Evolutionary conservation across 2,797 vertebrate species (phyloP), one percentile per base, ranked within the genome.

Genomic region (Spinus olivaceus): DNA sequence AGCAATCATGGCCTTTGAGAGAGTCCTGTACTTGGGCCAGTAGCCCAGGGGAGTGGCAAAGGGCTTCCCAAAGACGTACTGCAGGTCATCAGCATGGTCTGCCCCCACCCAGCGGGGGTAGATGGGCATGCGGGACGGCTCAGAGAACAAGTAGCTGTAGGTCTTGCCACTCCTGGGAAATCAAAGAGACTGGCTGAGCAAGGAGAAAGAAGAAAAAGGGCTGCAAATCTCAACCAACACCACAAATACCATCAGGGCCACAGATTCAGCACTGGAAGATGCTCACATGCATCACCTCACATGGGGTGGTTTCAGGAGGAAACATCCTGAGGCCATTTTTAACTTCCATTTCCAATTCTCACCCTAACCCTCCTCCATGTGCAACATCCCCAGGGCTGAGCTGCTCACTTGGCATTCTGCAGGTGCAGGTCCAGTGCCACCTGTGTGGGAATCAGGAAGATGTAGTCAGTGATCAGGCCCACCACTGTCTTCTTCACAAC

Each of bases 171-270:
- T 57, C 33, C 56, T 57, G 33, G 33, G 23, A 35, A 57, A 57
- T 35, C 33, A 57, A 18, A 57, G 56, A 35, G 15, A 25, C 33
- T 57, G 56, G 15, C 33, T 57, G 23, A 35, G 23, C 33, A 35
- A 12, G 23, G 54, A 57, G 33, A 33, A 54, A 56, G 53, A 15
- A 57, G n/a, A 35, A 25, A 57, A 57, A 17, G 23, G n/a, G 23
- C 33, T 57, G 33, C 54, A 35, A 24, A 35, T 35, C 22, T n/a
- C n/a, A 57, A 57, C n/a, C 54, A 35, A 57, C 14, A 12, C 23
- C 1, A 7, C n/a, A 35, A 35, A 25, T 6, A 57, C n/a, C 7
- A 0, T 24, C 54, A 25, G 15, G n/a, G 54, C 21, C 54, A 35
- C 22, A 25, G 15, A 24, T 35, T 35, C 14, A 35, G 54, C 3